Percentiles rank a stretch among this genome's conserved stretches.
Conservation (phyloP, 2,888 invertebrate genomes). For the Rhimphoctona megacephalus region DNA sequence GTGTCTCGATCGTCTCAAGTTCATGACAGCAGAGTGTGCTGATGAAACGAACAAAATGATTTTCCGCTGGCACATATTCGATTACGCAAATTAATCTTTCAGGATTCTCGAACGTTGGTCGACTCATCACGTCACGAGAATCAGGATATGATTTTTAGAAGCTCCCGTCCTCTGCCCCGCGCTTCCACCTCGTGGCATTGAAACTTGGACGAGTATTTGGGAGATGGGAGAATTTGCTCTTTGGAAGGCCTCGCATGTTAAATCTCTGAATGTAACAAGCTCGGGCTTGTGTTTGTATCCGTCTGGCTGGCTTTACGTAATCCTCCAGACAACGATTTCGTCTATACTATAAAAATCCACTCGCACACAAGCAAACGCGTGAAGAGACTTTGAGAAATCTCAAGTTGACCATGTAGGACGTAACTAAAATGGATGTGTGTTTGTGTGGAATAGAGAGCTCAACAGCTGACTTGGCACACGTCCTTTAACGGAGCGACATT, state of each 20-base stretch:
- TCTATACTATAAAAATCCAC: constrained; percentile 30
- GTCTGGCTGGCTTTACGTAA: constrained; percentile 56
- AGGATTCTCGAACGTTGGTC: constrained; percentile 2
- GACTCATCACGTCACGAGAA: constrained; percentile 34
- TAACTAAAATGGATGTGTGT: neutral
- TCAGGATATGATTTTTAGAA: constrained; percentile 31
- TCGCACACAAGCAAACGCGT: neutral
- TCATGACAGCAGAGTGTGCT: neutral
- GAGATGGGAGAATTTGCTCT: constrained; percentile 48
- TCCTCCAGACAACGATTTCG: constrained; percentile 48
- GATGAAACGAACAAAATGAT: neutral
- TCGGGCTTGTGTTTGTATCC: constrained; percentile 9
- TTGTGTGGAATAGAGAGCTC: constrained; percentile 47
- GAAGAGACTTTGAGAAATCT: constrained; percentile 25
- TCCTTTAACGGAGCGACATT: constrained; percentile 81
- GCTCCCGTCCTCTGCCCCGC: neutral
- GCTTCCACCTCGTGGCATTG: constrained; percentile 35
- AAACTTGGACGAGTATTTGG: constrained; percentile 10
- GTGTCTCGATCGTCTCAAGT: neutral
- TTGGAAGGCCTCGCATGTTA: constrained; percentile 41
- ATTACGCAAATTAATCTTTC: constrained; percentile 44
- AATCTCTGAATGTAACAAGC: constrained; percentile 48
- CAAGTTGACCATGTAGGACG: constrained; percentile 15
- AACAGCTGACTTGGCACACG: constrained; percentile 75
- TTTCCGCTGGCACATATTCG: constrained; percentile 11